Evolutionary conservation across 2,797 vertebrate species (phyloP).

Genomic region (Sebastes vulpes): DNA sequence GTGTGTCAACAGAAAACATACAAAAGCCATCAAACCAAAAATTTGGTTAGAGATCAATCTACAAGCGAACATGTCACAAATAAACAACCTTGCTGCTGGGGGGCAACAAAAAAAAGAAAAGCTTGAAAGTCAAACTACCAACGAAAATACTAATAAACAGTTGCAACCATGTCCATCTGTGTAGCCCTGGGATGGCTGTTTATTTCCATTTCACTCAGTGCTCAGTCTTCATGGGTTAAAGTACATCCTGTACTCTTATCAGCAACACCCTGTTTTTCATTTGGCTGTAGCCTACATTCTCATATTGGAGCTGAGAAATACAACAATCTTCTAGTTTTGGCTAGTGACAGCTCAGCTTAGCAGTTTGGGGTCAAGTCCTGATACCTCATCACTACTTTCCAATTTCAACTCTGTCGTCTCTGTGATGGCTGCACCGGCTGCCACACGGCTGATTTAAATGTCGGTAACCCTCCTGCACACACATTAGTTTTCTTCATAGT

Average conservation of each 20-base stretch:
- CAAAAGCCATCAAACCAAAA: not conserved
- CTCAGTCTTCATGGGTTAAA: not conserved
- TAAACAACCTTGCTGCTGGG: not conserved
- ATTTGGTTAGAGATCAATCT: not conserved
- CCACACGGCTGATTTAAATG: too few species aligned
- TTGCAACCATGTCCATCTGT: too few species aligned
- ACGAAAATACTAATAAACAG: not conserved
- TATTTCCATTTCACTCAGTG: too few species aligned
- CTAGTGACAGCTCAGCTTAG: not conserved
- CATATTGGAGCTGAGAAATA: not conserved
- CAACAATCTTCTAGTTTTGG: not conserved
- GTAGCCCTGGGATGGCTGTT: too few species aligned
- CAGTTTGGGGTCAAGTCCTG: not conserved
- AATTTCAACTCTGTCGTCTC: not conserved
- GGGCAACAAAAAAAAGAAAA: not conserved
- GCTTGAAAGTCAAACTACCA: not conserved
- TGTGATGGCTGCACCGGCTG: too few species aligned
- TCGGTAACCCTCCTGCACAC: too few species aligned
- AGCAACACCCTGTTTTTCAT: not conserved
- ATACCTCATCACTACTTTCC: not conserved
- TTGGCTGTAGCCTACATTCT: not conserved
- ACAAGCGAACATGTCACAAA: not conserved
- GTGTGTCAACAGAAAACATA: not conserved
- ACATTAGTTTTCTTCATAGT: too few species aligned
- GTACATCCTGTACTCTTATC: not conserved